phyloP scores from a whole-genome alignment of 1,140 invertebrate species.

The Homalodisca vitripennis region DNA sequence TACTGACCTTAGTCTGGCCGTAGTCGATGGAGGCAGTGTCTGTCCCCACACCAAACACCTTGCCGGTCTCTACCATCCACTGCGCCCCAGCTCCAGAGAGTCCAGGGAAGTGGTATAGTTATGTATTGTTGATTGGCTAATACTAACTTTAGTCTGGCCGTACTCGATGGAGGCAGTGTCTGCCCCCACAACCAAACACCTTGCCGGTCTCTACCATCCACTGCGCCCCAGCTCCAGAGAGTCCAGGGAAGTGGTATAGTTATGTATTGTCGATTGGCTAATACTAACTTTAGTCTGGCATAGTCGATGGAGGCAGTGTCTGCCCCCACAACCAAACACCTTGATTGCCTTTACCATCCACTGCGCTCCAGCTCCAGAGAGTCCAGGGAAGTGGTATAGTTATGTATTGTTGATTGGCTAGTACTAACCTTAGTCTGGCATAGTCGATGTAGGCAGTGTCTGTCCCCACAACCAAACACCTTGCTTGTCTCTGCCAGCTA shows the following conservation, averaged over 20 bases:
- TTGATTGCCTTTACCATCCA: conserved; percentile 57
- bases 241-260: conserved; percentile 48
- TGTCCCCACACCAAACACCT: conserved; percentile 60
- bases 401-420: no score
- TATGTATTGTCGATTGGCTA: no score
- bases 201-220: conserved; percentile 57
- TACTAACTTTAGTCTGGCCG: conserved; percentile 46
- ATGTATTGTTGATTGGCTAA: conserved; percentile 18
- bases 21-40: conserved; percentile 61
- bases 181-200: conserved; percentile 60
- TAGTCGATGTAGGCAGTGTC: conserved; percentile 61
- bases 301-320: conserved; percentile 61
- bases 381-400: conserved; percentile 48
- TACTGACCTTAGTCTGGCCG: conserved; percentile 48
- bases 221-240: conserved; percentile 48
- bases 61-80: conserved; percentile 55
- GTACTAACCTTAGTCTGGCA: no score
- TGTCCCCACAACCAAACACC: conserved; percentile 60
- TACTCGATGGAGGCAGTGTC: conserved; percentile 61
- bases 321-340: conserved; percentile 60
- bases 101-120: conserved; percentile 46
- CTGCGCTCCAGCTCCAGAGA: conserved; percentile 48
- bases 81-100: conserved; percentile 48
- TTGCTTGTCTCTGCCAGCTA: conserved; percentile 57
- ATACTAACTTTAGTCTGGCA: no score